phyloP scores from a whole-genome alignment of 2,113 vertebrate genomes.

The Bos javanicus region DNA sequence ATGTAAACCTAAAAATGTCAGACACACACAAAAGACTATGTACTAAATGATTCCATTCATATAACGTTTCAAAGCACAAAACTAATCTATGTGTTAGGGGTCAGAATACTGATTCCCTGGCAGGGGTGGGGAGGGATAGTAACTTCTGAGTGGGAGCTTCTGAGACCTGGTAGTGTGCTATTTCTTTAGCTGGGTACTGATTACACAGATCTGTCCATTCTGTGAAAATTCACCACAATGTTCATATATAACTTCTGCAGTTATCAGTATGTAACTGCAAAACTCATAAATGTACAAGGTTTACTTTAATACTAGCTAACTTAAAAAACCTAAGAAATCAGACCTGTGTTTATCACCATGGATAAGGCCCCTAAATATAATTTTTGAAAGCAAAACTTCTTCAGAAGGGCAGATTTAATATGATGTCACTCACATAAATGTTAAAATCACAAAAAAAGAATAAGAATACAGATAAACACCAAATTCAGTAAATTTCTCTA shows the following conservation, averaged over 20 bases:
- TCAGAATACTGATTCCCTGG: neutral
- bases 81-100: neutral
- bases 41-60: neutral
- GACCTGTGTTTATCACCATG: neutral
- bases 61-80: neutral
- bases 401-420: neutral
- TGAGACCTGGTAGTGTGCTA: neutral
- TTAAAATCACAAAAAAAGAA: neutral
- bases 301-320: neutral
- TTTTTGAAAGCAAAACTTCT: neutral
- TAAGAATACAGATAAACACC: neutral
- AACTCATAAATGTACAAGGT: neutral
- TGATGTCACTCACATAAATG: neutral
- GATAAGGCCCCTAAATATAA: neutral
- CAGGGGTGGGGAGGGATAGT: fast-evolving
- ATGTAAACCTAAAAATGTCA: neutral
- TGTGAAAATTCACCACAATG: neutral
- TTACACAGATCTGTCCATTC: neutral
- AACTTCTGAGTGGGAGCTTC: neutral
- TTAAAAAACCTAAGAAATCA: neutral
- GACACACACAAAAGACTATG: neutral
- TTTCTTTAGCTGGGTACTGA: neutral
- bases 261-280: neutral
- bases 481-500: neutral
- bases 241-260: neutral